Evolutionary conservation across 1,140 invertebrate species (phyloP).

Genomic region (Trypoxylus dichotomus): DNA sequence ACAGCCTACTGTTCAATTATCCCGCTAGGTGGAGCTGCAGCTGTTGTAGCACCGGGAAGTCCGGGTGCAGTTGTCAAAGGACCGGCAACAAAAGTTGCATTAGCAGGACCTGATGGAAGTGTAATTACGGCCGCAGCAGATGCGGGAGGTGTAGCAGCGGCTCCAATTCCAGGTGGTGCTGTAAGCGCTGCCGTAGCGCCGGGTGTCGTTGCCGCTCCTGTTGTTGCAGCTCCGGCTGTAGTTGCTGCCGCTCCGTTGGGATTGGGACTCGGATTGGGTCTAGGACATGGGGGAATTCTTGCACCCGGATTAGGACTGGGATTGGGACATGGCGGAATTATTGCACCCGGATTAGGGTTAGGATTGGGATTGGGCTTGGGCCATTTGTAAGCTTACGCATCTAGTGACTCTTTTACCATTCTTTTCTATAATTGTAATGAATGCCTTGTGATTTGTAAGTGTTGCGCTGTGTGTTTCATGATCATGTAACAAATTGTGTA

Average conservation of each 20-base stretch:
- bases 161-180: constrained; percentile 28
- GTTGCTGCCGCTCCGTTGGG: background rate
- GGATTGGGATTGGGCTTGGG: background rate
- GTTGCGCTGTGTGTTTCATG: constrained; percentile 1
- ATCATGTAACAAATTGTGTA: constrained; percentile 1
- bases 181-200: constrained; percentile 30
- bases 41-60: constrained; percentile 26
- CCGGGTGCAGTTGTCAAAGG: constrained; percentile 29
- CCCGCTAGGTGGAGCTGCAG: background rate
- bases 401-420: background rate
- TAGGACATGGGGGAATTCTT: background rate
- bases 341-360: background rate
- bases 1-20: background rate
- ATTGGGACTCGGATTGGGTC: background rate
- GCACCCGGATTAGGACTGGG: background rate
- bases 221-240: constrained; percentile 1
- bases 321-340: background rate
- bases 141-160: constrained; percentile 28
- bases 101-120: constrained; percentile 31
- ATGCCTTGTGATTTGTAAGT: background rate
- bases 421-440: background rate
- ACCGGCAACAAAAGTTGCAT: constrained; percentile 11
- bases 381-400: background rate
- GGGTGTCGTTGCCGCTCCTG: constrained; percentile 16
- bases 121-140: constrained; percentile 15